Conservation (phyloP, 2,113 vertebrate species). For the Deroptyus accipitrinus region DNA sequence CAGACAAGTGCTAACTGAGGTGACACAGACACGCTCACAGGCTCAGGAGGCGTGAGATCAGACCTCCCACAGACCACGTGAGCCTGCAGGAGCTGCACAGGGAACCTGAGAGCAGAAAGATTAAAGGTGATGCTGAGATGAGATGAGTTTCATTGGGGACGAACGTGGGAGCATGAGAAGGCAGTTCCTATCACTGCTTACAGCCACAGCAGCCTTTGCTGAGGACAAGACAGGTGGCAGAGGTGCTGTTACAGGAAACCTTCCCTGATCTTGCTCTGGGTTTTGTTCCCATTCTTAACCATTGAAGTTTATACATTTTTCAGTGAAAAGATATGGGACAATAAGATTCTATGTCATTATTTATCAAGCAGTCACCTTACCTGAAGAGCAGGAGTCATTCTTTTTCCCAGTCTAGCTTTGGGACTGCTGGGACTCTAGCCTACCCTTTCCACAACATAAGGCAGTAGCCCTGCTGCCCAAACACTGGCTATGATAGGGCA, state of each 20-base stretch:
- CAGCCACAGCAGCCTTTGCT: not conserved
- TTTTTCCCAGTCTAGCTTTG: not conserved
- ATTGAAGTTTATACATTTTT: not conserved
- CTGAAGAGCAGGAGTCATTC: not conserved
- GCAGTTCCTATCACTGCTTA: not conserved
- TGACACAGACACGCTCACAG: not conserved
- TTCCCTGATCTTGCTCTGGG: not conserved
- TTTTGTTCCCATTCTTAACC: not conserved
- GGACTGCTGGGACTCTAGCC: not conserved
- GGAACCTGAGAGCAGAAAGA: not conserved
- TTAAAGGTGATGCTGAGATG: not conserved
- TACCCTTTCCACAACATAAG: not conserved
- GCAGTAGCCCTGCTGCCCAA: not conserved
- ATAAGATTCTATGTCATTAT: not conserved
- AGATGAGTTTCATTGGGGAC: not conserved
- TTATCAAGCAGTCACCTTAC: not conserved
- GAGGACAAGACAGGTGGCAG: not conserved
- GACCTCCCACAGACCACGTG: not conserved
- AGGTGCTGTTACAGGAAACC: not conserved
- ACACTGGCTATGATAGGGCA: not conserved
- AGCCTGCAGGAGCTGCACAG: not conserved
- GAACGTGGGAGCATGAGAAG: not conserved
- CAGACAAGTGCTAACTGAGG: accelerated
- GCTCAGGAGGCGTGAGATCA: not conserved
- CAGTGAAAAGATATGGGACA: not conserved